Evolutionary conservation across 2,113 vertebrate species (phyloP), one percentile per base, ranked within the genome.

Genomic region (Cavia aperea): DNA sequence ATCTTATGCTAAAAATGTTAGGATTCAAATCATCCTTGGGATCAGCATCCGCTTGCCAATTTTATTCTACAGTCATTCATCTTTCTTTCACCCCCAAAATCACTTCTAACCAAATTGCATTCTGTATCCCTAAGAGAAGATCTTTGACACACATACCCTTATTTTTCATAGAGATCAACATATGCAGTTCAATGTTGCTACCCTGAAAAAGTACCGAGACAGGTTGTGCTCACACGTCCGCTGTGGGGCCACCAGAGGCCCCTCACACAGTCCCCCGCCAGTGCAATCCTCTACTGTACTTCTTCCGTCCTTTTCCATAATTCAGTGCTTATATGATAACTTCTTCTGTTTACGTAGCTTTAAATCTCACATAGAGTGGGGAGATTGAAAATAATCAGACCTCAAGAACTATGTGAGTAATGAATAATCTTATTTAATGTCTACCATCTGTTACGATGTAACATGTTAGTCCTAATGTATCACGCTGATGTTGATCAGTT

Each of bases 401-500:
- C 43, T 79, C 39, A 82, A 68, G 60, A 91, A 89, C 33, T 56
- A 83, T 23, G 7, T 87, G 65, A 11, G 70, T 54, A 93, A 65
- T 86, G 24, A 66, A 78, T 78, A 81, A 66, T 39, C 31, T 86
- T 92, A 93, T 77, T 56, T 93, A 66, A 85, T 70, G 72, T 29
- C 82, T 68, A 56, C 9, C 78, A 85, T 5, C 49, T 85, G 77
- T 10, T 78, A 81, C 73, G 39, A 81, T 36, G 33, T 88, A 51
- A 75, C 18, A 62, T 36, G 12, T 58, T 66, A 58, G 6, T 1
- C 0, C 60, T 91, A 54, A 68, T 65, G 66, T 7, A 84, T 43
- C 12, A 86, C 3, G 49, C 19, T 90, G 70, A 36, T 54, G 36
- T 49, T 89, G 68, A 54, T 86, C 39, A 60, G 63, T 86, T 75